These are phyloP conservation scores for Crossaster papposus DNA, from an alignment of 53 echinoderm and acorn worm species.

Conservation along the genomic window DNA sequence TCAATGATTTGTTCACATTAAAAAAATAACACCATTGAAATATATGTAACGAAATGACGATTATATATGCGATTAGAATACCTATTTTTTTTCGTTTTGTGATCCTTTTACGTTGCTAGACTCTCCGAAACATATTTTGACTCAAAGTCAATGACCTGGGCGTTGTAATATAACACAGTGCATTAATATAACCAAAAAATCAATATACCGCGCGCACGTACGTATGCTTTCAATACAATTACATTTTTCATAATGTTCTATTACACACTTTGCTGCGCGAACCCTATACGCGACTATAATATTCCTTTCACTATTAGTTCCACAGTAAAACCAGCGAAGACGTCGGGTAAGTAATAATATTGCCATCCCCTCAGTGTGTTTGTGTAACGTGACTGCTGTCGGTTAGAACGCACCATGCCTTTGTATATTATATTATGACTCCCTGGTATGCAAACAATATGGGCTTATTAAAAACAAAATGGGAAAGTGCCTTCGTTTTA, in stretches of 20 bases:
- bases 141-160: too few relatives aligned
- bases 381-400: neutral
- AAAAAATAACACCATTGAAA: too few relatives aligned
- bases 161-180: neutral
- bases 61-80: too few relatives aligned
- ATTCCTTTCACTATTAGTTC: neutral
- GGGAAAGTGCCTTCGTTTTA: neutral
- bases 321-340: neutral
- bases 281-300: neutral
- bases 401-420: neutral
- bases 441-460: neutral
- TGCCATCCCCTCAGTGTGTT: neutral
- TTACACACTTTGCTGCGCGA: neutral
- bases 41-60: too few relatives aligned
- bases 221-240: neutral
- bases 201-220: neutral
- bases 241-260: neutral
- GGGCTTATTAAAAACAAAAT: neutral
- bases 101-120: too few relatives aligned
- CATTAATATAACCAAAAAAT: neutral
- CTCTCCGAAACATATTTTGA: too few relatives aligned
- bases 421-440: neutral
- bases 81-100: too few relatives aligned
- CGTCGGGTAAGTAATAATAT: neutral
- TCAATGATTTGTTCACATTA: too few relatives aligned